Percentiles rank a stretch among this genome's conserved stretches.
These are phyloP conservation scores for Melanotaenia pygmaea DNA, from an alignment of 2,797 vertebrate genomes.

Conservation along the genomic window DNA sequence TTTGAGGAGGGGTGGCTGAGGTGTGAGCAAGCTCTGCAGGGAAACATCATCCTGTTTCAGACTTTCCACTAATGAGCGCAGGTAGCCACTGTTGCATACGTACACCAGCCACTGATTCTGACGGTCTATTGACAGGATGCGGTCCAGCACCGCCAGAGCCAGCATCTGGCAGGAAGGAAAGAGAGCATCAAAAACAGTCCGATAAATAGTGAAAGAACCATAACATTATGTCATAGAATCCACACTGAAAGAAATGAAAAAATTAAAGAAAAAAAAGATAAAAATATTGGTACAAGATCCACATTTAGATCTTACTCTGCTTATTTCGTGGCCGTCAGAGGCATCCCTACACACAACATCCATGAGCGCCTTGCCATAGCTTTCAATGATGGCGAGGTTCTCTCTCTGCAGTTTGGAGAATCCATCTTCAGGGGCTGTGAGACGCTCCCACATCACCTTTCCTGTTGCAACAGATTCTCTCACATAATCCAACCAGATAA, in stretches of 20 bases:
- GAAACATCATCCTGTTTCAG: slow-evolving; percentile 90
- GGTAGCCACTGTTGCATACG: slow-evolving; percentile 94
- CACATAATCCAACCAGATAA: not conserved
- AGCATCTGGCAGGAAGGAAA: slow-evolving; percentile 87
- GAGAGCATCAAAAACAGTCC: not conserved
- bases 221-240: not conserved
- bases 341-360: slow-evolving; percentile 97
- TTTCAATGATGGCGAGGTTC: slow-evolving; percentile 95
- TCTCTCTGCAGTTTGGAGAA: slow-evolving; percentile 97
- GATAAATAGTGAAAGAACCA: not conserved
- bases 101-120: slow-evolving; percentile 96
- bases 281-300: not conserved
- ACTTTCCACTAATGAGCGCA: slow-evolving; percentile 95
- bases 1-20: slow-evolving; percentile 95
- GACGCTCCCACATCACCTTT: slow-evolving; percentile 95
- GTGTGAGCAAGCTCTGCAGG: slow-evolving; percentile 91
- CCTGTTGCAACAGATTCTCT: slow-evolving; percentile 75
- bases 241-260: not conserved
- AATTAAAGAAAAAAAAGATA: no score
- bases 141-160: slow-evolving; percentile 93
- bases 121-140: slow-evolving; percentile 93
- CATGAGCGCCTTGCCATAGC: slow-evolving; percentile 95
- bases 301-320: slow-evolving; percentile 84
- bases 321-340: slow-evolving; percentile 97
- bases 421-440: slow-evolving; percentile 95